Percentiles rank a stretch among this genome's conserved stretches.
These are phyloP conservation scores for Micropterix aruncella DNA, from an alignment of 2,888 invertebrate species.

Conservation along the genomic window DNA sequence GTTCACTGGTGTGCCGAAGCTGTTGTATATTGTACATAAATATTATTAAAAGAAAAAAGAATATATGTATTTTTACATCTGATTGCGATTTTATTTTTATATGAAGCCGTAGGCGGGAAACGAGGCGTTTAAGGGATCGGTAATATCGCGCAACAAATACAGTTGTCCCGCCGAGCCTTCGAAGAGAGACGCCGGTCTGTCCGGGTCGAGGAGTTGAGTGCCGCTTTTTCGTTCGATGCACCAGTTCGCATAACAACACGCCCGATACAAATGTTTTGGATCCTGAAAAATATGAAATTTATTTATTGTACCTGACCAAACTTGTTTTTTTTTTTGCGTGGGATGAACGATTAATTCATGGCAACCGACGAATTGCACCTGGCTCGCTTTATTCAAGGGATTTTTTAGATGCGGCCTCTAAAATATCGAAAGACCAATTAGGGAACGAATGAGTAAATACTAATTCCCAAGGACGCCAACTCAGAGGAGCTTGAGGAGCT, in stretches of 20 bases:
- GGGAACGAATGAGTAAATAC: too few species aligned
- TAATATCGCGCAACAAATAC: slow-evolving; percentile 58
- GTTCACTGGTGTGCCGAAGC: not conserved
- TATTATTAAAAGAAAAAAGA: too few species aligned
- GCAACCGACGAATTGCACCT: too few species aligned
- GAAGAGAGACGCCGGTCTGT: slow-evolving; percentile 69
- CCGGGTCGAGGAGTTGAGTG: slow-evolving; percentile 56
- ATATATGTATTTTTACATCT: not conserved
- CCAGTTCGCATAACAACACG: slow-evolving; percentile 70
- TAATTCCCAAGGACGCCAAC: too few species aligned
- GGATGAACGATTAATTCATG: too few species aligned
- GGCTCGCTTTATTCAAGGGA: too few species aligned
- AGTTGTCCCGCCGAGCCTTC: slow-evolving; percentile 72
- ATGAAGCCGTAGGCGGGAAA: slow-evolving; percentile 49
- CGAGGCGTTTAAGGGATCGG: slow-evolving; percentile 45
- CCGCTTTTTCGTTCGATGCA: slow-evolving; percentile 54
- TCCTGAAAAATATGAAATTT: slow-evolving; percentile 41
- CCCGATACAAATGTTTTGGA: slow-evolving; percentile 55
- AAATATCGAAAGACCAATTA: too few species aligned
- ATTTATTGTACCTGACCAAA: slow-evolving; percentile 2
- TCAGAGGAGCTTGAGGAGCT: too few species aligned
- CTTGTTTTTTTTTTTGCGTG: too few species aligned
- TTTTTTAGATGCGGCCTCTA: too few species aligned
- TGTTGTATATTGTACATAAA: not conserved
- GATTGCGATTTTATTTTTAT: not conserved